Evolutionary conservation across 2,113 vertebrate genomes (phyloP).

Genomic region (Phaethon lepturus): DNA sequence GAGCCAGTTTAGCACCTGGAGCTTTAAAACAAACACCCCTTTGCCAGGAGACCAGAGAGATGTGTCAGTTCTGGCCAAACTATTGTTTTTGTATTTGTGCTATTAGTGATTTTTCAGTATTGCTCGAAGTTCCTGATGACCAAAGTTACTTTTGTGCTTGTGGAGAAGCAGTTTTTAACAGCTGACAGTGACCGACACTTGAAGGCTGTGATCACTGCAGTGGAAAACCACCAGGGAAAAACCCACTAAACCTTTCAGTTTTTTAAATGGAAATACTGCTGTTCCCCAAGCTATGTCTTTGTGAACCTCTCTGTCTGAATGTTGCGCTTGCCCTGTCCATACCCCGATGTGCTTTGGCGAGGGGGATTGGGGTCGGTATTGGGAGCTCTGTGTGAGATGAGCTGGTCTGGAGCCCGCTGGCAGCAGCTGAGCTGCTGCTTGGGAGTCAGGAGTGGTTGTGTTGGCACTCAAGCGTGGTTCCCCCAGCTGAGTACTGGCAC

Average conservation of each 20-base stretch:
- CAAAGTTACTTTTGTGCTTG: background rate
- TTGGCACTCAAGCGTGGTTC: rapidly evolving
- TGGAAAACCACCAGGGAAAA: background rate
- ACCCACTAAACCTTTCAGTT: background rate
- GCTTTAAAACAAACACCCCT: background rate
- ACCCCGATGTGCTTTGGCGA: background rate
- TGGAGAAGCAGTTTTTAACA: background rate
- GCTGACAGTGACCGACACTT: background rate
- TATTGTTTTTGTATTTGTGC: background rate
- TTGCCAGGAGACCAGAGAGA: background rate
- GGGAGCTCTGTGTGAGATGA: background rate
- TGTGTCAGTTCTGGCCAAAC: background rate
- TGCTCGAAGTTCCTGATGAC: background rate
- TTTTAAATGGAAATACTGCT: background rate
- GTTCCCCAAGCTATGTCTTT: background rate
- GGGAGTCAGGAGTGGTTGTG: background rate
- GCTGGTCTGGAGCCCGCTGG: background rate
- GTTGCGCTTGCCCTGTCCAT: rapidly evolving
- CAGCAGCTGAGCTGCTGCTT: background rate
- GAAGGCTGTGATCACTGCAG: background rate
- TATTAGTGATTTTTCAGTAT: background rate
- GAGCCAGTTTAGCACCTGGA: background rate
- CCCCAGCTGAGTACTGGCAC: background rate
- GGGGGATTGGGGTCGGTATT: background rate
- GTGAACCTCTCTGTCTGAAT: background rate